Evolutionary conservation across 1,140 invertebrate genomes (phyloP).

Genomic region (Dolichoris vasculosae): DNA sequence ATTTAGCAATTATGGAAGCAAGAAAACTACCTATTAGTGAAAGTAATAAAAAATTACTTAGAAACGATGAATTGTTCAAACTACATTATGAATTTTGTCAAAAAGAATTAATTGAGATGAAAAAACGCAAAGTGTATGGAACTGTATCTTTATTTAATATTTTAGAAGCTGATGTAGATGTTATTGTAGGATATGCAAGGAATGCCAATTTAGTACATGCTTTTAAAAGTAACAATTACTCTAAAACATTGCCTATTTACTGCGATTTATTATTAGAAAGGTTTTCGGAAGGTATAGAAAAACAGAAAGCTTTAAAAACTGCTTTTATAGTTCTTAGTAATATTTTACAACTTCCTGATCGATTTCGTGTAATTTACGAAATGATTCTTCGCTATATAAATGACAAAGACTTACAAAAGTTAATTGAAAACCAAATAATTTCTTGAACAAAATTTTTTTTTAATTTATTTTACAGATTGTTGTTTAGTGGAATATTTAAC

Average conservation of each 20-base stretch:
- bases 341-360: neutral
- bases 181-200: neutral
- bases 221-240: neutral
- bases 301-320: neutral
- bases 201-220: neutral
- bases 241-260: neutral
- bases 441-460: neutral
- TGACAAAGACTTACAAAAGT: neutral
- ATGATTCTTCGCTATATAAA: neutral
- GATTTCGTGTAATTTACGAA: neutral
- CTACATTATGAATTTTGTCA: neutral
- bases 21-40: neutral
- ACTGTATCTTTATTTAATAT: constrained; percentile 8
- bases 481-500: neutral
- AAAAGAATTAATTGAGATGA: neutral
- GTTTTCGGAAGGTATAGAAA: neutral
- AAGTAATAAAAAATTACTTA: neutral
- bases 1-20: neutral
- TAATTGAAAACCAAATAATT: neutral
- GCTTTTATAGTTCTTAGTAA: neutral
- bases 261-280: neutral
- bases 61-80: neutral
- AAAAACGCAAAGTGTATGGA: neutral
- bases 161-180: neutral
- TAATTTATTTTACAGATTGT: neutral